These are phyloP conservation scores for Labia minor DNA, from an alignment of 2,888 invertebrate genomes.

Conservation along the genomic window DNA sequence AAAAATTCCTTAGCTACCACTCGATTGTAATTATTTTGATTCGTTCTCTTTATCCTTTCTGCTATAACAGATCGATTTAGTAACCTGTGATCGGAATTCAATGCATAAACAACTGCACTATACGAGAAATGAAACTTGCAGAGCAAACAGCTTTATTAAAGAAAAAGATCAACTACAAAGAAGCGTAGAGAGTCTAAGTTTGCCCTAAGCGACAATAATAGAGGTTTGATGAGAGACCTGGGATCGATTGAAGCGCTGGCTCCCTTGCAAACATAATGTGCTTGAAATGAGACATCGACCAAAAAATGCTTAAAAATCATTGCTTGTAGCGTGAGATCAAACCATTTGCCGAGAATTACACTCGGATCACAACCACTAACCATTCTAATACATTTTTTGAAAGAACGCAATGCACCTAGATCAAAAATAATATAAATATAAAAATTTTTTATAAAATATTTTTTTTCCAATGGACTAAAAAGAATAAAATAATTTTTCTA, in stretches of 20 bases:
- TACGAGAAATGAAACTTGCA: background rate
- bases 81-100: too few relatives aligned
- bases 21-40: too few relatives aligned
- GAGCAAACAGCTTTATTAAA: background rate
- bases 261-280: background rate
- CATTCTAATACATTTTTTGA: background rate
- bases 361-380: background rate
- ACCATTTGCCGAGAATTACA: background rate
- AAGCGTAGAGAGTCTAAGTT: background rate
- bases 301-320: constrained; percentile 2
- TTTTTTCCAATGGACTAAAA: too few relatives aligned
- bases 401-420: background rate
- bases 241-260: background rate
- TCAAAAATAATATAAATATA: too few relatives aligned
- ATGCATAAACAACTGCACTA: background rate
- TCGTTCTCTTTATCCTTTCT: too few relatives aligned
- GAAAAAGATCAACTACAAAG: background rate
- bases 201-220: constrained; percentile 4
- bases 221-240: background rate
- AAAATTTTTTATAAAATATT: too few relatives aligned
- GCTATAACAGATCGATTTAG: too few relatives aligned
- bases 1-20: too few relatives aligned
- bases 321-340: background rate
- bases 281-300: background rate
- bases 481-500: too few relatives aligned